These are phyloP conservation scores for Amorpha juglandis DNA, from an alignment of 2,888 invertebrate species.

Conservation along the genomic window DNA sequence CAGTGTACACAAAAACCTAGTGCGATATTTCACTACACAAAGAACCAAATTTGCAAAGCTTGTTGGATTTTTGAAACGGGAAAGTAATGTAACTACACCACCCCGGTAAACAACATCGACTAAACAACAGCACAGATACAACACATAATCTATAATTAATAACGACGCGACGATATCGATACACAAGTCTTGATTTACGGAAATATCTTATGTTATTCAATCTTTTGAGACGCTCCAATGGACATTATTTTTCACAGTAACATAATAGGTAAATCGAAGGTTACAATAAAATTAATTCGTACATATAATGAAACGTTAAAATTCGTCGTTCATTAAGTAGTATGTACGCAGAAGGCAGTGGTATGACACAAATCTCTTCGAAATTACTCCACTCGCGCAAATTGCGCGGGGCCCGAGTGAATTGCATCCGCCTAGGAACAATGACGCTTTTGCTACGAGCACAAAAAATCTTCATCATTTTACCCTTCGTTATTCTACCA, in stretches of 20 bases:
- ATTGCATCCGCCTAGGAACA: conserved; percentile 82
- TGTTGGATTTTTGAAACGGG: too few species aligned
- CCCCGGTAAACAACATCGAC: conserved; percentile 35
- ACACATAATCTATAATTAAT: conserved; percentile 37
- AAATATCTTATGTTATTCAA: conserved; percentile 50
- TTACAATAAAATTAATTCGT: conserved; percentile 18
- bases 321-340: conserved; percentile 51
- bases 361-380: conserved; percentile 69
- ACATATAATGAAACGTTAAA: conserved; percentile 26
- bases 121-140: conserved; percentile 31
- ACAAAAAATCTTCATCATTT: conserved; percentile 71
- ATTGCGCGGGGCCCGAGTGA: conserved; percentile 79
- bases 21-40: neutral
- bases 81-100: conserved; percentile 7
- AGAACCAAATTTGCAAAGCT: too few species aligned
- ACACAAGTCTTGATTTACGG: conserved; percentile 51
- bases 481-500: conserved; percentile 61
- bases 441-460: conserved; percentile 73
- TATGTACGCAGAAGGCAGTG: conserved; percentile 31
- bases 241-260: conserved; percentile 36
- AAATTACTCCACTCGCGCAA: conserved; percentile 79
- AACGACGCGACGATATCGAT: conserved; percentile 42
- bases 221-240: conserved; percentile 50
- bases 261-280: conserved; percentile 15
- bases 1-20: neutral